These are phyloP conservation scores for Camelus bactrianus DNA, from an alignment of 2,113 vertebrate genomes.

Conservation along the genomic window DNA sequence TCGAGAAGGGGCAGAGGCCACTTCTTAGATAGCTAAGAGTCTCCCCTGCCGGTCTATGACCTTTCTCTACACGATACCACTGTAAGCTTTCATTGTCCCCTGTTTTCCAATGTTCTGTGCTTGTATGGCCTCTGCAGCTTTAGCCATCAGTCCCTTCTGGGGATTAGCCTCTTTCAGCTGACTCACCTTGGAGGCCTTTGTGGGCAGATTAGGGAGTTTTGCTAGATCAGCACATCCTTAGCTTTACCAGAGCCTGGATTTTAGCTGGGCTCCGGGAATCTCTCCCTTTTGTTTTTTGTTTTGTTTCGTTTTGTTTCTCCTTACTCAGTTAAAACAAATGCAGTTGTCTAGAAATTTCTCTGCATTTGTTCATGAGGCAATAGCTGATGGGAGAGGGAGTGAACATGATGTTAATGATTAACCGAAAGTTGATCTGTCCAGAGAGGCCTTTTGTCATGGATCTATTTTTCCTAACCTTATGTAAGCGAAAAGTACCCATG, in stretches of 20 bases:
- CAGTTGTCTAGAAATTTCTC: conserved; percentile 68
- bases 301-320: conserved; percentile 59
- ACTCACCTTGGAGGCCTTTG: conserved; percentile 77
- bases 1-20: neutral
- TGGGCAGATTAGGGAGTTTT: conserved; percentile 73
- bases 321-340: conserved; percentile 77
- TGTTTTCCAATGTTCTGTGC: neutral
- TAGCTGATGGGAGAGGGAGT: conserved; percentile 28
- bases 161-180: conserved; percentile 81
- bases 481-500: neutral
- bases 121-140: conserved; percentile 39
- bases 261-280: conserved; percentile 27
- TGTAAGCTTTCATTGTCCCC: neutral
- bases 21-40: neutral
- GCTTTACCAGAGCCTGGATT: conserved; percentile 27
- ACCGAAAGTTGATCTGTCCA: conserved; percentile 15
- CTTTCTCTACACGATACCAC: neutral
- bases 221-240: conserved; percentile 72
- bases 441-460: conserved; percentile 22
- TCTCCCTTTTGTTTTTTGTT: conserved; percentile 57
- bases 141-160: conserved; percentile 34
- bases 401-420: conserved; percentile 32
- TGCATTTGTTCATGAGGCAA: conserved; percentile 55
- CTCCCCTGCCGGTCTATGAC: neutral
- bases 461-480: conserved; percentile 28